Percentiles rank a stretch among this genome's conserved stretches.
These are phyloP conservation scores for Hydrophis major DNA, from an alignment of 2,797 vertebrate species.

Conservation along the genomic window DNA sequence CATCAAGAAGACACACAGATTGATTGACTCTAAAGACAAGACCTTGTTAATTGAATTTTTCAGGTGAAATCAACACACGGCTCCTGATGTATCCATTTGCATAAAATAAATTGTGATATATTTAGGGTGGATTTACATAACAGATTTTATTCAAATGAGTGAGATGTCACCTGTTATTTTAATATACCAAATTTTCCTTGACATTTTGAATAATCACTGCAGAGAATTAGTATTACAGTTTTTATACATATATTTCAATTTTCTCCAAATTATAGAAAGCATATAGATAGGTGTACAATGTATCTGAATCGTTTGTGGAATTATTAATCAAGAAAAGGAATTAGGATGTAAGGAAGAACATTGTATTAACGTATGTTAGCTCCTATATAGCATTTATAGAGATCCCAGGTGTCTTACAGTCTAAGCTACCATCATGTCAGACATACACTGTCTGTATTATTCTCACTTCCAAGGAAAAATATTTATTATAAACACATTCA, in stretches of 20 bases:
- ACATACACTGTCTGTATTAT: background rate
- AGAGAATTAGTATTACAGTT: background rate
- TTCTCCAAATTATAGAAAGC: background rate
- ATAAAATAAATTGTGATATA: conserved; percentile 11
- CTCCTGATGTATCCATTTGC: conserved; percentile 12
- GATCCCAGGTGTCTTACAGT: background rate
- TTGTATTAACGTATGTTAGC: background rate
- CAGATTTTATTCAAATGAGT: background rate
- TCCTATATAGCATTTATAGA: background rate
- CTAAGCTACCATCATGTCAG: background rate
- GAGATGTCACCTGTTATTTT: background rate
- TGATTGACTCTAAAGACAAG: conserved; percentile 13
- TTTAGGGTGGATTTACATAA: background rate
- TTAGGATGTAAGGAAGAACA: background rate
- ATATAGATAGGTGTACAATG: background rate
- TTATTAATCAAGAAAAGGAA: background rate
- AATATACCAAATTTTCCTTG: background rate
- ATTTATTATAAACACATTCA: background rate
- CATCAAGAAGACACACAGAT: background rate
- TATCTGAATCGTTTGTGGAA: background rate
- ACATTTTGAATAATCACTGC: background rate
- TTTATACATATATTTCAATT: background rate
- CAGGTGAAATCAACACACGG: conserved; percentile 6
- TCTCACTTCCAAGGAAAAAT: background rate
- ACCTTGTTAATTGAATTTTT: conserved; percentile 20